These are phyloP conservation scores for Nomada ruficornis DNA, from an alignment of 2,888 invertebrate genomes.

Conservation along the genomic window DNA sequence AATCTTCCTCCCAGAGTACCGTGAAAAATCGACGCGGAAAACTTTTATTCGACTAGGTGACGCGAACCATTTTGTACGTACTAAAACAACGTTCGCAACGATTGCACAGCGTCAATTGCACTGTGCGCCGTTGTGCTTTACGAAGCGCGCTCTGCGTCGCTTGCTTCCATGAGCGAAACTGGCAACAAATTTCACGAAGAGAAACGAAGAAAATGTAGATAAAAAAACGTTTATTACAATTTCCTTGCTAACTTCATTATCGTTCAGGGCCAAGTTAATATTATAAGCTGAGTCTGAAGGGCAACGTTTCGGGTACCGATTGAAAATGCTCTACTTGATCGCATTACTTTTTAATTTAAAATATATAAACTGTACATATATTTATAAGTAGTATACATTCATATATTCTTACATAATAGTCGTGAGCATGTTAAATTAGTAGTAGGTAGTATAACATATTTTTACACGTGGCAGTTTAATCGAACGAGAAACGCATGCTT, in stretches of 20 bases:
- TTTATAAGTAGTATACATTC: conserved; percentile 79
- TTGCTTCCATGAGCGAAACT: too few relatives aligned
- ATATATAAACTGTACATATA: conserved; percentile 85
- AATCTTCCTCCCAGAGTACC: not conserved
- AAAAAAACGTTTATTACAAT: too few relatives aligned
- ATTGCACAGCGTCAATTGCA: too few relatives aligned
- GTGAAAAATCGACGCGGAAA: not conserved
- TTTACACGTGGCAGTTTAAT: conserved; percentile 80
- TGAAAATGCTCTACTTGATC: conserved; percentile 56
- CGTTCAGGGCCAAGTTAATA: not conserved
- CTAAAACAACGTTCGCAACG: too few relatives aligned
- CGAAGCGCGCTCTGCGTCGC: too few relatives aligned
- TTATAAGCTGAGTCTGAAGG: not conserved
- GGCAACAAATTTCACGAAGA: too few relatives aligned
- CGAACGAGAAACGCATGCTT: conserved; percentile 70
- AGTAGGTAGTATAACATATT: conserved; percentile 74
- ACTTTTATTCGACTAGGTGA: too few relatives aligned
- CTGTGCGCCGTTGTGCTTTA: too few relatives aligned
- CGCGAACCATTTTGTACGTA: too few relatives aligned
- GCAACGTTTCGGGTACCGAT: not conserved
- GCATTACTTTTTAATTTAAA: conserved; percentile 84
- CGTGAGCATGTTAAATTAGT: conserved; percentile 82
- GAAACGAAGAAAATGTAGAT: too few relatives aligned
- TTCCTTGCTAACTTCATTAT: not conserved
- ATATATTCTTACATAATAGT: conserved; percentile 78